Conservation (phyloP, 2,797 vertebrate species). For the Schizothorax lantsangensis region DNA sequence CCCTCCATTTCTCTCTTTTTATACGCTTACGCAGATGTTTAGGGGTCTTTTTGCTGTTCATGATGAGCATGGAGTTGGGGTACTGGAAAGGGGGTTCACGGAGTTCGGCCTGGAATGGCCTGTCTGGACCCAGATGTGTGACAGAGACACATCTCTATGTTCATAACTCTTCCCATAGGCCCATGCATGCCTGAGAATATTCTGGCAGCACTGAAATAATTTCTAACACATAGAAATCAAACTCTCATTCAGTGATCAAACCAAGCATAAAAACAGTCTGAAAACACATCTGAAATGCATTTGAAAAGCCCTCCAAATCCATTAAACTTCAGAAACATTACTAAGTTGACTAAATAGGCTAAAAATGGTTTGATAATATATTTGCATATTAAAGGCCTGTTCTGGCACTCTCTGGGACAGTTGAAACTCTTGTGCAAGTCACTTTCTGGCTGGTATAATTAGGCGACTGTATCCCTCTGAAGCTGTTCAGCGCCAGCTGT, state of each 20-base stretch:
- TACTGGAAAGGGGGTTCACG: background rate
- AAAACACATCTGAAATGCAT: conserved; percentile 4
- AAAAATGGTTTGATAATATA: conserved; percentile 41
- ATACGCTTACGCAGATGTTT: background rate
- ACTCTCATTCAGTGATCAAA: conserved; percentile 1
- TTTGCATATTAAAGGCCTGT: conserved; percentile 51
- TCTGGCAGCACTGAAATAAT: background rate
- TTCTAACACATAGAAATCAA: conserved; percentile 9
- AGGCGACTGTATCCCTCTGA: conserved; percentile 52
- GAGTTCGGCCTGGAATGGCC: background rate
- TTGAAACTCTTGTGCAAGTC: conserved; percentile 36
- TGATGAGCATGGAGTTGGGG: background rate
- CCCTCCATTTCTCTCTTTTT: background rate
- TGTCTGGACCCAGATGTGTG: background rate
- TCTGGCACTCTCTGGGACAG: conserved; percentile 34
- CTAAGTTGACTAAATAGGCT: conserved; percentile 31
- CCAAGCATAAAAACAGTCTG: conserved; percentile 7
- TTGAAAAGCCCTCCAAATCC: conserved; percentile 30
- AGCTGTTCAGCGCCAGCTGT: conserved; percentile 51
- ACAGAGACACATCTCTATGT: conserved; percentile 5
- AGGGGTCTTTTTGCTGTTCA: background rate
- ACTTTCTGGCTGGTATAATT: conserved; percentile 58
- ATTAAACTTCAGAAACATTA: conserved; percentile 28
- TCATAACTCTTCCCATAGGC: background rate
- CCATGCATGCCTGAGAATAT: background rate